Conservation (phyloP, 2,888 invertebrate genomes). For the Dendrolimus houi region DNA sequence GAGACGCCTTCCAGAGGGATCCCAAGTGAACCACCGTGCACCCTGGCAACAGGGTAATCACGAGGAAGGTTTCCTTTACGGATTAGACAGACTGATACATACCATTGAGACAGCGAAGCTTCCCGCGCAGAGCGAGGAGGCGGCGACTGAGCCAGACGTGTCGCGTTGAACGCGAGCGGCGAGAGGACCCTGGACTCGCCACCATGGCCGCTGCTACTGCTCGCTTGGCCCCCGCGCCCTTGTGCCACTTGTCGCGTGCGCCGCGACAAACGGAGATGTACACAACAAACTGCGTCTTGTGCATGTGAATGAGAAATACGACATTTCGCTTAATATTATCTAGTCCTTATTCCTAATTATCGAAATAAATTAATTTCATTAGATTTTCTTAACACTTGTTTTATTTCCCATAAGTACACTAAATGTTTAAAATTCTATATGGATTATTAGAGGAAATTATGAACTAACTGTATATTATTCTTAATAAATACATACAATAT, state of each 20-base stretch:
- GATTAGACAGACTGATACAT: conserved; percentile 93
- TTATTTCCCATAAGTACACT: conserved; percentile 9
- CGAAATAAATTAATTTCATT: conserved; percentile 22
- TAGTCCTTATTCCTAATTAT: conserved; percentile 55
- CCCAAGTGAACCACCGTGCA: conserved; percentile 84
- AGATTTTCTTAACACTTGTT: conserved; percentile 19
- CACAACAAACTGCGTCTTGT: conserved; percentile 45
- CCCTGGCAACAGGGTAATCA: conserved; percentile 96
- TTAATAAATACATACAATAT: too few species aligned
- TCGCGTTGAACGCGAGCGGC: conserved; percentile 55
- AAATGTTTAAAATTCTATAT: too few species aligned
- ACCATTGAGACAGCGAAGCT: conserved; percentile 65
- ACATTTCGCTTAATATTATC: conserved; percentile 55
- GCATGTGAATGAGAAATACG: conserved; percentile 57
- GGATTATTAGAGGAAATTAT: too few species aligned
- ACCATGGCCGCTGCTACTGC: conserved; percentile 47
- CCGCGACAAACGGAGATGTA: conserved; percentile 51
- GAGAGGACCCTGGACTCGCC: conserved; percentile 56
- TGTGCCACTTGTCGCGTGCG: conserved; percentile 32
- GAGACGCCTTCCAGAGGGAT: conserved; percentile 81
- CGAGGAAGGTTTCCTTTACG: conserved; percentile 96
- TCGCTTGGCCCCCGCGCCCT: conserved; percentile 39
- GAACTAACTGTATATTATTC: too few species aligned
- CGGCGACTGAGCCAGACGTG: conserved; percentile 54
- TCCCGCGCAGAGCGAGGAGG: conserved; percentile 30